Evolutionary conservation across 2,888 invertebrate species (phyloP).

Genomic region (Campoplex capitator): DNA sequence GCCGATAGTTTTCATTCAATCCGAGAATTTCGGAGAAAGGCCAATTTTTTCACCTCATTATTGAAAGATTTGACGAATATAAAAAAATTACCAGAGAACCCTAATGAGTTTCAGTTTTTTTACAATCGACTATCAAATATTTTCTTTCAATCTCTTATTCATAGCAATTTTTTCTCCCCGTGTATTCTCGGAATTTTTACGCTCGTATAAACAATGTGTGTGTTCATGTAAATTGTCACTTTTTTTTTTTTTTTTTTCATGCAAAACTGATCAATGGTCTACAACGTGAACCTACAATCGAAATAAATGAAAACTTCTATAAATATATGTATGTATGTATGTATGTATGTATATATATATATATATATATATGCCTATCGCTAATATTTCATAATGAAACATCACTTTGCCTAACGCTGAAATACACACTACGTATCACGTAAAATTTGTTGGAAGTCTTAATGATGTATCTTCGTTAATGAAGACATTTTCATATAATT

Average conservation of each 20-base stretch:
- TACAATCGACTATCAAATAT: no score
- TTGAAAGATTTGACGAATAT: background rate
- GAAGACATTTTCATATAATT: constrained; percentile 74
- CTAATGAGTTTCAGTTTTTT: background rate
- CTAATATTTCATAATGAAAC: constrained; percentile 68
- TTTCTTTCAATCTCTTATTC: background rate
- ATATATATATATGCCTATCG: constrained; percentile 32
- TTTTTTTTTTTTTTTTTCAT: background rate
- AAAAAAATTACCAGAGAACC: background rate
- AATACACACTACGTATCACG: constrained; percentile 77
- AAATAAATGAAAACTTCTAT: constrained; percentile 68
- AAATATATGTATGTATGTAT: constrained; percentile 30
- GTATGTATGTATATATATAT: constrained; percentile 21
- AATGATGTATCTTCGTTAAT: constrained; percentile 79
- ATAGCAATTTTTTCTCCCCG: background rate
- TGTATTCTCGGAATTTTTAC: constrained; percentile 12
- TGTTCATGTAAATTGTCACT: constrained; percentile 18
- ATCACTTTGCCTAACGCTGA: constrained; percentile 70
- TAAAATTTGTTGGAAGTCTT: constrained; percentile 81
- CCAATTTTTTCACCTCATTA: background rate
- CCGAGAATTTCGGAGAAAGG: no score
- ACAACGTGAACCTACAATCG: constrained; percentile 70
- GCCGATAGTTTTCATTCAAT: background rate
- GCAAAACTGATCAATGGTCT: constrained; percentile 70
- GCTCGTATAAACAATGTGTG: background rate